Conservation (phyloP, 2,797 vertebrate species). For the Dromococcyx pavoninus region DNA sequence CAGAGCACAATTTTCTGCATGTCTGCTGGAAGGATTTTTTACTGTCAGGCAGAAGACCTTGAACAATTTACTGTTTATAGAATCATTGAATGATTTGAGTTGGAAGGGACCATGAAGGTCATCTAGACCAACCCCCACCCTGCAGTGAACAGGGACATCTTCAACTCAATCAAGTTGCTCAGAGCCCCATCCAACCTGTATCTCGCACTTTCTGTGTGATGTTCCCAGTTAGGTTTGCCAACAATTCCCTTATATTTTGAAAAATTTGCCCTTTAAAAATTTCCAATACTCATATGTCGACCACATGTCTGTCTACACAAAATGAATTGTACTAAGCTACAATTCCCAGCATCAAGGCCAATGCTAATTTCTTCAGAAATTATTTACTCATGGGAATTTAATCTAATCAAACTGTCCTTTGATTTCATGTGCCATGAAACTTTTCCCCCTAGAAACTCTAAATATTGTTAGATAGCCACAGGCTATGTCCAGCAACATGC, state of each 20-base stretch:
- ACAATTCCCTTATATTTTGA: not conserved
- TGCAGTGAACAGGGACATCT: too few species aligned
- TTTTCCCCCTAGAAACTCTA: not conserved
- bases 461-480: not conserved
- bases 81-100: too few species aligned
- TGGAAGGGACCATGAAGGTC: too few species aligned
- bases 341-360: not conserved
- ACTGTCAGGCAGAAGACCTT: not conserved
- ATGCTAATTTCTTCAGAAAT: not conserved
- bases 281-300: not conserved
- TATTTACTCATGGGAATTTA: not conserved
- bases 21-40: not conserved
- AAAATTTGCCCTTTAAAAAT: not conserved
- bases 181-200: too few species aligned
- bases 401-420: not conserved
- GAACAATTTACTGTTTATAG: not conserved
- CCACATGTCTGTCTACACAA: not conserved
- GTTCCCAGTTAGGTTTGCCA: not conserved
- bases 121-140: too few species aligned
- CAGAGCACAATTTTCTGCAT: rapidly evolving
- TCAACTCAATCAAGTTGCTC: too few species aligned
- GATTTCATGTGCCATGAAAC: not conserved
- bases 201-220: not conserved
- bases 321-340: not conserved
- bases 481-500: not conserved